These are phyloP conservation scores for Aphelinus atriplicis DNA, from an alignment of 1,140 invertebrate genomes.

Conservation along the genomic window DNA sequence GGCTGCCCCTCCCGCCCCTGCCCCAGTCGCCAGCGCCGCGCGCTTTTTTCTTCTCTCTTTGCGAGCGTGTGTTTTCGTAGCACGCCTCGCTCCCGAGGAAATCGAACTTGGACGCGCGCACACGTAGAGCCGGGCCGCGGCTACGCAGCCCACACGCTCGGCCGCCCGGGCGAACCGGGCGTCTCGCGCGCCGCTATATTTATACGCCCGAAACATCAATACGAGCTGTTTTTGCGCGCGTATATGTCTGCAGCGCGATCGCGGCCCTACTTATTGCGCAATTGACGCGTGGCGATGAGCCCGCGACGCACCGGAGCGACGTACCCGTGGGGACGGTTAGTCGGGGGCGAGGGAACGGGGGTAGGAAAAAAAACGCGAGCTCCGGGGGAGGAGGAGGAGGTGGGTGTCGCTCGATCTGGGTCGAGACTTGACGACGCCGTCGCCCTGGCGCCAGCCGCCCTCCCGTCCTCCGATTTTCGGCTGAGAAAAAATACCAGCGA, in stretches of 20 bases:
- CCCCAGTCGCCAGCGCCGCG: not conserved
- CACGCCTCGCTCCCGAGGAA: conserved; percentile 37
- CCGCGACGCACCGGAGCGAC: too few relatives aligned
- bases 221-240: conserved; percentile 1
- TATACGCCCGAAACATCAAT: too few relatives aligned
- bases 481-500: conserved; percentile 37
- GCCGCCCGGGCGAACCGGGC: too few relatives aligned
- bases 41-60: conserved; percentile 20
- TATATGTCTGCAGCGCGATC: too few relatives aligned
- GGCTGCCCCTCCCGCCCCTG: not conserved
- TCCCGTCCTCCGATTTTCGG: conserved; percentile 49
- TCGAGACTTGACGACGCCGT: conserved; percentile 64
- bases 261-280: too few relatives aligned
- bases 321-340: too few relatives aligned
- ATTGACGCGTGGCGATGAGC: too few relatives aligned
- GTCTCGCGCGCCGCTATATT: too few relatives aligned
- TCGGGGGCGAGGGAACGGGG: too few relatives aligned
- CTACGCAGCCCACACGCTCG: too few relatives aligned
- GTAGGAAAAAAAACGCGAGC: conserved; percentile 5
- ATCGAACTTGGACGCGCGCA: conserved; percentile 45
- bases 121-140: not conserved
- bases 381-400: conserved; percentile 52
- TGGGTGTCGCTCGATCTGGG: conserved; percentile 55
- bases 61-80: conserved; percentile 38
- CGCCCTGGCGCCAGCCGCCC: conserved; percentile 61